Base-by-base conservation (phyloP, 2,888 invertebrate species). In the Beris morrisii region DNA sequence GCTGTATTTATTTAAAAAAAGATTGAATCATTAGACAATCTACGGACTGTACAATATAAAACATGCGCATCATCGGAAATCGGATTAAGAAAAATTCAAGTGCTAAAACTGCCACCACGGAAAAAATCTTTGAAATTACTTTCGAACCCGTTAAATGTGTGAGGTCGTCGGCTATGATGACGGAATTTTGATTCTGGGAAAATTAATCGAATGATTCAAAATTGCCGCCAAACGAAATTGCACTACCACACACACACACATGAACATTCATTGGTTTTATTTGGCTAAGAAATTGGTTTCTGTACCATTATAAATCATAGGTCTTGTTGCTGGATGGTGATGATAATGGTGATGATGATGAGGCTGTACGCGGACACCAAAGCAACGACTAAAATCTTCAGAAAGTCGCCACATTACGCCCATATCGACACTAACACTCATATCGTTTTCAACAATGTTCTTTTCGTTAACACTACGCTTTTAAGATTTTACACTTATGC, bases 361-460 rank as follows among this genome's bases (percentile, higher is more conserved):
- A 28, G 78, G 73, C 67, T 80, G 81, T 75, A 80, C 79, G 30
- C 79, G 78, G 44, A 79, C 76, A n/a, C 79, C 80, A 69, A 81
- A 81, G 46, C 80, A 76, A n/a, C 81, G 74, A 70, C 79, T 81
- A 66, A 81, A 79, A 72, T 81, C 79, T 74, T 81, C 81, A 45
- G 81, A 80, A 58, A 81, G 78, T 74, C 81, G 81, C 81, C 81
- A 81, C 81, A 81, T 81, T 71, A 80, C 81, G 76, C 81, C 81
- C 71, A 80, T 78, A 70, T 81, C 81, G 67, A 81, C 79, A 73
- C 81, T 79, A 67, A 81, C 81, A 74, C 81, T 81, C 80, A 80
- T 81, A 22, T 22, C 15, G 22, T 48, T 48, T 13, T 30, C 1
- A 22, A 22, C 22, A 22, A 22, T 44, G 22, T 68, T 68, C 69